A percentile compares a stretch with the other conserved stretches of the same genome.
Evolutionary conservation across 2,888 invertebrate species (phyloP).

Genomic region (Rhogogaster chlorosoma): DNA sequence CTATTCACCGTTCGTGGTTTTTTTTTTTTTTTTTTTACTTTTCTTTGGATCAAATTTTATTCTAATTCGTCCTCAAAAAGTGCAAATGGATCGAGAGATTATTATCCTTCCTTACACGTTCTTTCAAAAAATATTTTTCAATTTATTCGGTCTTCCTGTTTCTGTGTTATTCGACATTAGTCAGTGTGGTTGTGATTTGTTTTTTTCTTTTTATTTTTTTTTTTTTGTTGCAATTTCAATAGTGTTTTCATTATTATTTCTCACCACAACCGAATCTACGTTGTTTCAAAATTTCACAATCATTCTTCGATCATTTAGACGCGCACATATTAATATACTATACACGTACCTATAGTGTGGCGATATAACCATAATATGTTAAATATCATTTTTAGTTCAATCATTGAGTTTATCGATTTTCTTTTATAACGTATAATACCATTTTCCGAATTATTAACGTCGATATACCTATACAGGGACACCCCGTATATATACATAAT

Average conservation of each 20-base stretch:
- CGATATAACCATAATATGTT: background rate
- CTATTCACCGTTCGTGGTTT: background rate
- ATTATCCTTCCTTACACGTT: background rate
- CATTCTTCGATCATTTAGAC: background rate
- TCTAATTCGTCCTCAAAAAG: background rate
- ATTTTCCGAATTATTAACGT: background rate
- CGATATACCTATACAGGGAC: too few relatives aligned
- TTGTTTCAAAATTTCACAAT: background rate
- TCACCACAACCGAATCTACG: background rate
- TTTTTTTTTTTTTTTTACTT: background rate
- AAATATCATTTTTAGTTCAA: background rate
- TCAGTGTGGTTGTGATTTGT: background rate
- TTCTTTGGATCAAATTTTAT: background rate
- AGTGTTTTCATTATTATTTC: background rate
- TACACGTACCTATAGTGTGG: background rate
- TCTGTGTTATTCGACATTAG: background rate
- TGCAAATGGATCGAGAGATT: background rate
- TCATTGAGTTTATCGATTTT: background rate
- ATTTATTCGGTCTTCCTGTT: background rate
- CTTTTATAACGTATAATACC: background rate
- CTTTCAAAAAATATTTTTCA: background rate
- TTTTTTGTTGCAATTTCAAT: background rate
- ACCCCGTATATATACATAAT: too few relatives aligned
- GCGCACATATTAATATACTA: background rate
- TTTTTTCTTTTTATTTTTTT: background rate